Evolutionary conservation across 2,888 invertebrate species (phyloP).

Genomic region (Caenorhabditis sulstoni): DNA sequence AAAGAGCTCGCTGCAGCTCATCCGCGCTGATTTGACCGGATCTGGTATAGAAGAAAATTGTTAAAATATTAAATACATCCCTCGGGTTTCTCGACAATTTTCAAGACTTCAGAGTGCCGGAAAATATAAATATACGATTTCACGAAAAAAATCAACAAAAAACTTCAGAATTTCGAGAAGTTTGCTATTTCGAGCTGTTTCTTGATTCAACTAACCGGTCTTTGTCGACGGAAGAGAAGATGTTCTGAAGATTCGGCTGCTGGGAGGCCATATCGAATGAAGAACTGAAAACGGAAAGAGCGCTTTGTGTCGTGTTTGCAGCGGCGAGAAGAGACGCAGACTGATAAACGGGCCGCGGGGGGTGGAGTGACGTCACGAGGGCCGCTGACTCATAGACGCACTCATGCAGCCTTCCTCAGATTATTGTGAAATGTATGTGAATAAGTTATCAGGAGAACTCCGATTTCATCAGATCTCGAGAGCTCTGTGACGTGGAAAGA

Average conservation of each 20-base stretch:
- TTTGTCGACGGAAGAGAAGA: slow-evolving; percentile 66
- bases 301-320: not conserved
- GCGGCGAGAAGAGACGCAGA: slow-evolving; percentile 26
- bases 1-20: slow-evolving; percentile 85
- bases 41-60: slow-evolving; percentile 55
- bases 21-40: slow-evolving; percentile 74
- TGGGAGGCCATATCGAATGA: slow-evolving; percentile 37
- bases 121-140: too few relatives aligned
- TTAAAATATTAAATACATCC: too few relatives aligned
- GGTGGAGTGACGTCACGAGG: slow-evolving; percentile 45
- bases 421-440: slow-evolving; percentile 39
- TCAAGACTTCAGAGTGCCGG: too few relatives aligned
- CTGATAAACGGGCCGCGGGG: slow-evolving; percentile 6
- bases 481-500: slow-evolving; percentile 5
- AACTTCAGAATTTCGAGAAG: too few relatives aligned
- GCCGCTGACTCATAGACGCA: slow-evolving; percentile 18
- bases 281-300: slow-evolving; percentile 3
- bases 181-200: too few relatives aligned
- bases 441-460: slow-evolving; percentile 32
- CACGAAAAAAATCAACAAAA: too few relatives aligned
- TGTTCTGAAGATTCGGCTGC: slow-evolving; percentile 63
- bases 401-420: not conserved
- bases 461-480: slow-evolving; percentile 21
- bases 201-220: slow-evolving; percentile 62
- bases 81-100: too few relatives aligned